phyloP scores from a whole-genome alignment of 2,797 vertebrate genomes.

The Eulemur albifrons region DNA sequence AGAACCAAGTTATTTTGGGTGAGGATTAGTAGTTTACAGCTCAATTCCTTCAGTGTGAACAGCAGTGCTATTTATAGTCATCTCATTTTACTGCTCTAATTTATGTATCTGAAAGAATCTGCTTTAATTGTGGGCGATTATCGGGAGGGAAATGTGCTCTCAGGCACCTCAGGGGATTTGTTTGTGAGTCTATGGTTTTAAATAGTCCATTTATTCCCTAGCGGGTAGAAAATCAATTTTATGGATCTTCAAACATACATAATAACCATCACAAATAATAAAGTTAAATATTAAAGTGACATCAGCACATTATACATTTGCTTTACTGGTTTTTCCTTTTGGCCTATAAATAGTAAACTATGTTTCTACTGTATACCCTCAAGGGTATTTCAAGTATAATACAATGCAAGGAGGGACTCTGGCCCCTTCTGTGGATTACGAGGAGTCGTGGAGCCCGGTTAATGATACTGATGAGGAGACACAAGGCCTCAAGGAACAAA shows the following conservation, averaged over 20 bases:
- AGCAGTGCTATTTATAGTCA: conserved; percentile 68
- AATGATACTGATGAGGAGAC: not conserved
- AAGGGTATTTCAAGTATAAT: not conserved
- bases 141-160: conserved; percentile 51
- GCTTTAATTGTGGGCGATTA: conserved; percentile 67
- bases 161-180: conserved; percentile 46
- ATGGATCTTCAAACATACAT: conserved; percentile 61
- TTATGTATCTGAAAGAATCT: conserved; percentile 75
- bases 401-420: not conserved
- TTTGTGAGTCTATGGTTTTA: conserved; percentile 59
- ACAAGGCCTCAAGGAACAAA: not conserved
- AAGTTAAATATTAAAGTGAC: conserved; percentile 38
- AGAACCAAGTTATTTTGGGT: conserved; percentile 65
- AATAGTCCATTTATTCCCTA: conserved; percentile 64
- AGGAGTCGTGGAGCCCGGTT: not conserved
- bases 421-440: not conserved
- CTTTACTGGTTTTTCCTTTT: conserved; percentile 36
- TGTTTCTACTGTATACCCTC: not conserved
- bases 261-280: conserved; percentile 45
- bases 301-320: conserved; percentile 14
- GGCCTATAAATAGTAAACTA: not conserved
- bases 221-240: conserved; percentile 66
- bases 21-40: conserved; percentile 61
- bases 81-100: conserved; percentile 67
- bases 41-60: conserved; percentile 56